Conservation (phyloP, 2,888 invertebrate genomes). For the Pseudococcus jackbeardsleyi region DNA sequence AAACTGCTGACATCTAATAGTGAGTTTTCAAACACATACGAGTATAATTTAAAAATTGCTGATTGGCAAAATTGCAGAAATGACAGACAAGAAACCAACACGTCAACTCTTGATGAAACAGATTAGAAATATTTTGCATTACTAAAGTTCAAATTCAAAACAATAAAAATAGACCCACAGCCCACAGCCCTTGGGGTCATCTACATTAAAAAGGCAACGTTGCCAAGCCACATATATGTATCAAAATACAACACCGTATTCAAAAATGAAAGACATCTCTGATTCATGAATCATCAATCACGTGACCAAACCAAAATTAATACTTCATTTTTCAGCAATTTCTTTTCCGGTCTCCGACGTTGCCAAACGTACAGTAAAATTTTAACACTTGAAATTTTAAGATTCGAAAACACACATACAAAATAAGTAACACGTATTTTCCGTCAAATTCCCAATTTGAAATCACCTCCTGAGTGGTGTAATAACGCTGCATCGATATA, state of each 20-base stretch:
- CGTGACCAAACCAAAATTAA: constrained; percentile 14
- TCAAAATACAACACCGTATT: background rate
- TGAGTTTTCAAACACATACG: too few species aligned
- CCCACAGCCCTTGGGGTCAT: background rate
- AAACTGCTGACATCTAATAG: too few species aligned
- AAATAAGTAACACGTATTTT: background rate
- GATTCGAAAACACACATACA: background rate
- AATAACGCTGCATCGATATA: background rate
- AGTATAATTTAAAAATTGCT: too few species aligned
- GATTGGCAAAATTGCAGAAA: too few species aligned
- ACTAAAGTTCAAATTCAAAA: too few species aligned
- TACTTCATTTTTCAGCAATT: background rate
- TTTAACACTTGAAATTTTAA: background rate
- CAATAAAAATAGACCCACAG: background rate
- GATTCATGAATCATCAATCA: background rate
- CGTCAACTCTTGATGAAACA: background rate
- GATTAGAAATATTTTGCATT: too few species aligned
- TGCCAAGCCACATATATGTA: background rate
- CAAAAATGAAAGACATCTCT: background rate
- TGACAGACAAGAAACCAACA: background rate
- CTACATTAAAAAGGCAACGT: background rate
- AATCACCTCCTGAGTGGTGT: background rate
- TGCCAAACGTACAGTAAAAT: background rate
- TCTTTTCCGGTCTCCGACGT: background rate
- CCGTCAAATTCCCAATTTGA: background rate